Base-by-base conservation (phyloP, 2,888 invertebrate species). In the Chymomyza caudatula region DNA sequence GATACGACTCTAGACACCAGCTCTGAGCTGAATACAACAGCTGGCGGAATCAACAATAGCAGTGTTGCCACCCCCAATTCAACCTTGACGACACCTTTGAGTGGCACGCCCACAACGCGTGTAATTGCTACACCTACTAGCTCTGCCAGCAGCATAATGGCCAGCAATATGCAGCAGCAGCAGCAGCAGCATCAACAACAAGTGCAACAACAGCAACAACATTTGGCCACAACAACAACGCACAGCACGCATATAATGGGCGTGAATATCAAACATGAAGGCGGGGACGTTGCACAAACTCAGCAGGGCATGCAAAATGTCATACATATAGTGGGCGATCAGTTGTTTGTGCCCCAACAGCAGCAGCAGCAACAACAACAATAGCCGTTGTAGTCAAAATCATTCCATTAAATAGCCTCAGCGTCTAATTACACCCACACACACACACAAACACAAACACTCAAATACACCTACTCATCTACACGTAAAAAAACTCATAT, bases 281-380 rank as follows among this genome's bases (percentile, higher is more conserved):
- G 77, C 43, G 59, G 69, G 63, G 60, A 78, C 15, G 66, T 57
- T 42, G 54, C 65, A 6, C 77, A 77, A 58, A 76, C 72, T 44
- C 76, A 67, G 11, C 74, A 73, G 59, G 74, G 75, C 66, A 83
- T 85, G 81, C 88, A 87, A 77, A 88, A 88, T 78, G 88, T 88
- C 63, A 88, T 88, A 76, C 88, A 88, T 62, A 88, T 88, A 75
- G 88, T 88, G 56, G 88, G 85, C 69, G 88, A 88, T 68, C 87
- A 88, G 65, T 82, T 88, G 52, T 87, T 72, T 61, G 56, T 77
- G 71, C 84, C 73, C 62, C 83, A 71, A 65, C 85, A 71, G 54
- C 84, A 76, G 67, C 74, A 68, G 56, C 64, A 67, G 62, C 71
- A 75, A 55, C 62, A 65, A 51, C 17, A 17, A 20, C 13, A 51